phyloP scores from a whole-genome alignment of 2,797 vertebrate genomes.

The Cichlasoma orientale region DNA sequence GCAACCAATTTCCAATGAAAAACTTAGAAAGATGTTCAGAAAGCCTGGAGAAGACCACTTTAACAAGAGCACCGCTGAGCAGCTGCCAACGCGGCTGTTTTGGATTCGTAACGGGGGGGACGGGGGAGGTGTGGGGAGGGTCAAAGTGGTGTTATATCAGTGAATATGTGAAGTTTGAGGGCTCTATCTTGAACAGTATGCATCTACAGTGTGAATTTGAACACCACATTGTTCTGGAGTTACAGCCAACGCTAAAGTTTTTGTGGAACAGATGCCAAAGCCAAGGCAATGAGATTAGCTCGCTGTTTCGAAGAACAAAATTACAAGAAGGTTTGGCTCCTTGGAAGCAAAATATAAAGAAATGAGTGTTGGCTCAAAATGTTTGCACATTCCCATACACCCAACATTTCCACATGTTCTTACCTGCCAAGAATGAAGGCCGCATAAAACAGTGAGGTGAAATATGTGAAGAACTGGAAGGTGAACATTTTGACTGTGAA shows the following conservation, averaged over 20 bases:
- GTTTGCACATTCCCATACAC: background rate
- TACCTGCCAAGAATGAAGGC: conserved; percentile 97
- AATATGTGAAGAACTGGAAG: conserved; percentile 95
- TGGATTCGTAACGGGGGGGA: no score
- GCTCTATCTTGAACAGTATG: no score
- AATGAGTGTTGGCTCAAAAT: background rate
- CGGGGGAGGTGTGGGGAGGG: no score
- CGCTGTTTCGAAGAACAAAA: background rate
- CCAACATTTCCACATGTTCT: conserved; percentile 8
- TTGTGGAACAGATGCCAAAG: no score
- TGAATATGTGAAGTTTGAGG: no score
- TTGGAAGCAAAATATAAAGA: background rate
- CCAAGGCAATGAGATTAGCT: no score
- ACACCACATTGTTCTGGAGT: no score
- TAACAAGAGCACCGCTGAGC: background rate
- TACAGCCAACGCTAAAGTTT: no score
- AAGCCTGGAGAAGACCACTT: background rate
- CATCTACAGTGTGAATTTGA: no score
- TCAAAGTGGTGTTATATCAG: no score
- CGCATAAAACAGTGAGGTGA: conserved; percentile 93
- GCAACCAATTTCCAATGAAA: background rate
- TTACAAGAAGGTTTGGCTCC: background rate
- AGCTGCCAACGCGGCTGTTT: no score
- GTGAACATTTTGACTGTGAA: conserved; percentile 94
- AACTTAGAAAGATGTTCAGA: background rate